Percentiles rank a stretch among this genome's conserved stretches.
Evolutionary conservation across 2,888 invertebrate species (phyloP).

Genomic region (Spilarctia lutea): DNA sequence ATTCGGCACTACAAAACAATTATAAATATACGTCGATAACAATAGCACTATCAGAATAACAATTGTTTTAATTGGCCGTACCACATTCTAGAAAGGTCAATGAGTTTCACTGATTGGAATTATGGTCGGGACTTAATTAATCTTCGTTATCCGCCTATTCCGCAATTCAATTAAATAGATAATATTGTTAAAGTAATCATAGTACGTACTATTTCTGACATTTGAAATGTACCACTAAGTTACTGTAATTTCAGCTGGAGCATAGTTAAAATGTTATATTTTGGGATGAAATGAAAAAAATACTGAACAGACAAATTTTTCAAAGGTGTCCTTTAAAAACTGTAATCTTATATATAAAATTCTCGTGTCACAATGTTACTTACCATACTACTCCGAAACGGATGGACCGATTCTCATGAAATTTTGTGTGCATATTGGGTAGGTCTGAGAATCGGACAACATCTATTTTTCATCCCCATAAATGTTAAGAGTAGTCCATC

Average conservation of each 20-base stretch:
- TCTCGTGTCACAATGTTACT: no score
- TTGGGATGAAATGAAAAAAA: not conserved
- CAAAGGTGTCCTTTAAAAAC: not conserved
- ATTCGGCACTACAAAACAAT: not conserved
- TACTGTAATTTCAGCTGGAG: not conserved
- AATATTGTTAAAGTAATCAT: slow-evolving; percentile 39
- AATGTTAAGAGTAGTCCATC: no score
- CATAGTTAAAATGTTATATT: no score
- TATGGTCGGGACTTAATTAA: slow-evolving; percentile 40
- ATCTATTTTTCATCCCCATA: no score
- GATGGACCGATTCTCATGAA: no score
- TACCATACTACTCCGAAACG: no score
- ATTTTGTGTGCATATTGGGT: no score
- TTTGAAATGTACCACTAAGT: not conserved
- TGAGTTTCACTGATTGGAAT: slow-evolving; percentile 33
- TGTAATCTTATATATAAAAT: no score
- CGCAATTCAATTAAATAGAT: slow-evolving; percentile 44
- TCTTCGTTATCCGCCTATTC: slow-evolving; percentile 31
- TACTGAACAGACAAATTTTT: not conserved
- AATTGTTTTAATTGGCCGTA: slow-evolving; percentile 13
- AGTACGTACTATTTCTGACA: slow-evolving; percentile 20
- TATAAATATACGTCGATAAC: not conserved
- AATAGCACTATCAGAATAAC: not conserved
- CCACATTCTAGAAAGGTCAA: slow-evolving; percentile 29
- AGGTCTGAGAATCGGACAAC: no score